These are phyloP conservation scores for Hippopotamus amphibius DNA, from an alignment of 2,113 vertebrate species.

Conservation along the genomic window DNA sequence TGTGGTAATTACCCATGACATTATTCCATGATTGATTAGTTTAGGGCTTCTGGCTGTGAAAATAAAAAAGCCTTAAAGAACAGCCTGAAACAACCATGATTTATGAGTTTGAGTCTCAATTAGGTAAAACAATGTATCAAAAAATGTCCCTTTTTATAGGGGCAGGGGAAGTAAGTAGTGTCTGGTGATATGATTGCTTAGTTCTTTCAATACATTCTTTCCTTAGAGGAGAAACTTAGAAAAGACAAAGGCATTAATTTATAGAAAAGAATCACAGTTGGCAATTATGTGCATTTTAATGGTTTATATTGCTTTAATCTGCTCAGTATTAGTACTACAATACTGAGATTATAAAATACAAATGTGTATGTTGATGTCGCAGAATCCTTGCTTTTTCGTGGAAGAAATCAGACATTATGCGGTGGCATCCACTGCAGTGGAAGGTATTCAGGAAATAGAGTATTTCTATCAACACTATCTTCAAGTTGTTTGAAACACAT, in stretches of 20 bases:
- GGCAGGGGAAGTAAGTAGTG: neutral
- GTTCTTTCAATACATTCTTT: conserved; percentile 10
- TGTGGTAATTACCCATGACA: neutral
- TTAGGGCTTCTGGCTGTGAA: conserved; percentile 54
- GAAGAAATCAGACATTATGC: neutral
- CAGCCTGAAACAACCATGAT: neutral
- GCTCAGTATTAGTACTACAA: neutral
- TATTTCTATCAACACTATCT: too few species aligned
- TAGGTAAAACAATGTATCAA: conserved; percentile 39
- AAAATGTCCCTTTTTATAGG: conserved; percentile 11
- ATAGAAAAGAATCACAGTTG: neutral
- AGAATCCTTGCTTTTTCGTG: neutral
- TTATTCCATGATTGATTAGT: neutral
- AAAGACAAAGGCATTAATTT: neutral
- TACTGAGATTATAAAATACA: neutral
- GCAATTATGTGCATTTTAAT: neutral
- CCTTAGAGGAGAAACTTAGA: conserved; percentile 55
- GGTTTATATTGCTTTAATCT: neutral
- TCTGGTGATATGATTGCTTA: neutral
- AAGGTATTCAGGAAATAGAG: neutral
- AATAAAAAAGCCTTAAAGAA: conserved; percentile 13
- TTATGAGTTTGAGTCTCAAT: conserved; percentile 54
- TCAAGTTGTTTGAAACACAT: neutral
- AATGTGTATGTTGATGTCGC: neutral
- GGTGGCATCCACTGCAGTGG: too few species aligned